These are phyloP conservation scores for Pharmacophagus antenor DNA, from an alignment of 2,888 invertebrate species.

Conservation along the genomic window DNA sequence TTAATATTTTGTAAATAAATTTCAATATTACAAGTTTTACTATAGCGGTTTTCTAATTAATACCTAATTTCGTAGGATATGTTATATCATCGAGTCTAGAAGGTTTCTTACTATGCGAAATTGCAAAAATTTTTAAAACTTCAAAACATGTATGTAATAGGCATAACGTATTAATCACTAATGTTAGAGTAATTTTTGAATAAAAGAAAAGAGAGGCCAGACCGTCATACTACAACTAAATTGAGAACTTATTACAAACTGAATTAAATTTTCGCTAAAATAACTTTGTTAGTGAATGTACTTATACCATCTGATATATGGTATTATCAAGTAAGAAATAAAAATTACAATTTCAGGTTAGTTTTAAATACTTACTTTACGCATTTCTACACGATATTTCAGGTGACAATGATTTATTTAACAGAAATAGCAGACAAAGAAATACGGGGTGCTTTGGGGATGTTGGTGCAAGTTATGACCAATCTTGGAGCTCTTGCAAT, in stretches of 20 bases:
- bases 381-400: no score
- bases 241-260: no score
- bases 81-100: no score
- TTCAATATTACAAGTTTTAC: not conserved
- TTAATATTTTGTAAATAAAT: not conserved
- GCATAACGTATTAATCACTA: not conserved
- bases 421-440: slow-evolving; percentile 78
- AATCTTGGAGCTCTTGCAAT: slow-evolving; percentile 69
- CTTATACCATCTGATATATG: no score
- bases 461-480: slow-evolving; percentile 73
- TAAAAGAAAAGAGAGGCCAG: not conserved
- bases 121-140: no score
- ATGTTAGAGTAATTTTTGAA: not conserved
- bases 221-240: not conserved
- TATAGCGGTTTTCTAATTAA: not conserved
- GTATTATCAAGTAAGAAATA: no score
- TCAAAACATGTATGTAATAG: no score
- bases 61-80: not conserved
- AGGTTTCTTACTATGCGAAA: no score
- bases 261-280: no score
- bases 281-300: no score
- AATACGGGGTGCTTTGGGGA: slow-evolving; percentile 70
- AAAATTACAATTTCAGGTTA: no score
- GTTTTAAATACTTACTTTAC: no score
- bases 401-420: slow-evolving; percentile 77